A percentile compares a stretch with the other conserved stretches of the same genome.
These are phyloP conservation scores for Drosophila nikananu DNA, from an alignment of 1,140 invertebrate genomes.

Conservation along the genomic window DNA sequence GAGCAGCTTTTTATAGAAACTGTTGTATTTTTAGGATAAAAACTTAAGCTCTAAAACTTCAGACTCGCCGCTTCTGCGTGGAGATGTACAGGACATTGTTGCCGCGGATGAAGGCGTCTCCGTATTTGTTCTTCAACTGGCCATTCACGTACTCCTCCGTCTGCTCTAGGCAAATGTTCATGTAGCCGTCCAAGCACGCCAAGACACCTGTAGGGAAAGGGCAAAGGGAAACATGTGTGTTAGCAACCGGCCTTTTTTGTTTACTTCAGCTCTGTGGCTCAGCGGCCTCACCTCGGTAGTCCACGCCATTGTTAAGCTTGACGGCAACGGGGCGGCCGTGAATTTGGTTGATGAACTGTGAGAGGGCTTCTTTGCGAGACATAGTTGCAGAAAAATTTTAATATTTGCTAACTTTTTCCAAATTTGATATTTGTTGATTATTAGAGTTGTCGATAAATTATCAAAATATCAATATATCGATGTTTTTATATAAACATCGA, in stretches of 20 bases:
- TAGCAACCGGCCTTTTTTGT: conserved; percentile 14
- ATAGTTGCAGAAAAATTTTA: conserved; percentile 85
- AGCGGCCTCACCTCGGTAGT: conserved; percentile 92
- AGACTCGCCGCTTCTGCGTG: conserved; percentile 92
- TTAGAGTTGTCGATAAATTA: no score
- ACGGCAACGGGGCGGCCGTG: conserved; percentile 99
- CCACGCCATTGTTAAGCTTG: conserved; percentile 99
- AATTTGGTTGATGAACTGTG: conserved; percentile 99
- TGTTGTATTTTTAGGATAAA: conserved; percentile 69
- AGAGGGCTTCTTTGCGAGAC: conserved; percentile 96
- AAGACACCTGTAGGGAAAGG: conserved; percentile 91
- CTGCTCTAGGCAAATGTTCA: conserved; percentile 99
- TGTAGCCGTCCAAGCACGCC: conserved; percentile 99
- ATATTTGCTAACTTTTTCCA: neutral
- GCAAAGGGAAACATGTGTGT: conserved; percentile 6
- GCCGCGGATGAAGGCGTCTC: conserved; percentile 99
- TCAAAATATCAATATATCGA: no score
- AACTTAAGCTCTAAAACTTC: conserved; percentile 60
- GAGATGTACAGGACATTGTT: conserved; percentile 99
- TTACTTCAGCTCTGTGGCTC: neutral
- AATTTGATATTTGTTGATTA: neutral
- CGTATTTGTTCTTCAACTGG: conserved; percentile 99
- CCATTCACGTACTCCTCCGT: conserved; percentile 99
- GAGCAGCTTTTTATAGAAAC: conserved; percentile 8
- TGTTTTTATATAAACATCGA: no score